Base-by-base conservation (phyloP, 2,797 vertebrate genomes). In the Borostomias antarcticus region DNA sequence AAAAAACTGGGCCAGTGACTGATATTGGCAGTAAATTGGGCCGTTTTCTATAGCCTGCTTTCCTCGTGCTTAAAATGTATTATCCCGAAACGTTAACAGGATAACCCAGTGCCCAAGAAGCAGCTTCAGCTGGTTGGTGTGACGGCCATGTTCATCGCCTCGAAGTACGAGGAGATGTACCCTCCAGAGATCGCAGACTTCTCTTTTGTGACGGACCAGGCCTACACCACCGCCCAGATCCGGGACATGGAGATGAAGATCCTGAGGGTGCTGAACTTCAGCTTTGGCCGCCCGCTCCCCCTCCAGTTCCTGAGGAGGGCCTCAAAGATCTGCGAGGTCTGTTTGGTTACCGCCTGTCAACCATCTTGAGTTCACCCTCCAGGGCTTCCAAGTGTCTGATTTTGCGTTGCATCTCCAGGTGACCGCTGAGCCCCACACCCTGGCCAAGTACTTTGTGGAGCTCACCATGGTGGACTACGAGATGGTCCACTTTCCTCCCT, bases 391-490 rank as follows among this genome's bases (percentile, higher is more conserved):
- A n/a, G n/a, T n/a, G n/a, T n/a, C n/a, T n/a, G n/a, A n/a, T 29
- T 13, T 7, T 23, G 3, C 8, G 0, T 43, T 11, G 23, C 3
- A 1, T 43, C 11, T 1, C 0, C 62, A 94, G 93, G 92, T 92
- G 3, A 93, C 91, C 1, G 83, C 89, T 1, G 80, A 94, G 45
- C 91, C 95, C 8, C 91, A 94, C 61, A 82, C 89, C 0, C 74
- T 96, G 72, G 92, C 94, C 0, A 95, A 94, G 70, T 95, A 96
- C 72, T 82, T 98, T 29, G 91, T 95, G 79, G 94, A 98, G 79
- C 82, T 97, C 25, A 92, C 91, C 7, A 91, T 94, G 90, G 28
- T 94, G 0, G 93, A 96, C 76, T 97, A 95, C 0, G 91, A 94
- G 0, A 95, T 95, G 93, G 91, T 92, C 59, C 93, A 94, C 66